Base-by-base conservation (phyloP, 2,888 invertebrate species). In the Trissonchulus latispiculum region DNA sequence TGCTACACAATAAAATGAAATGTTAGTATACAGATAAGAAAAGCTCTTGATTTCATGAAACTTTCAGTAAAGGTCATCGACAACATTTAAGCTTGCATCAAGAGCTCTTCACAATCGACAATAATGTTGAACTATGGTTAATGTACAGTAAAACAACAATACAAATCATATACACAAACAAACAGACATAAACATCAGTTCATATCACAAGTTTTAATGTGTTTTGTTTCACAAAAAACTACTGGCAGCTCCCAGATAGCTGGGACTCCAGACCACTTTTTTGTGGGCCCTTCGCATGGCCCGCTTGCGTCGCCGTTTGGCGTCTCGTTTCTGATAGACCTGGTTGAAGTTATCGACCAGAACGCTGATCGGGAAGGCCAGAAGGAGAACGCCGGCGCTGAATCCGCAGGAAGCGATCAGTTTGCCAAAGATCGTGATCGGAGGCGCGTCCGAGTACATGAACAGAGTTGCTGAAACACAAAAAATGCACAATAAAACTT, bases 361-460 rank as follows among this genome's bases (percentile, higher is more conserved):
- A 31, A 68, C 36, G 36, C 69, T 68, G 69, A 68, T 68, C 36
- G 69, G 69, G n/a, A 68, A 68, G 28, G 69, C 69, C n/a, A 68
- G 69, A 33, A 68, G 69, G 3, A 68, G 33, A 3, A 68, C 69
- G 33, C 69, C 69, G 23, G 69, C 69, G 69, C 36, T 36, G 36
- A 68, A 68, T 68, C 69, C 69, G 23, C 31, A n/a, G 36, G 69
- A 33, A 8, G 69, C 69, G 29, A 68, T 36, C 33, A 33, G 36
- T 68, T 68, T 68, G n/a, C 69, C 69, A n/a, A 68, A 36, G 18
- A 68, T n/a, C 3, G 69, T 68, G n/a, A 31, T 8, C 8, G 69
- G 69, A 18, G 69, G 69, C 3, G 69, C 69, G 36, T 68, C 69
- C 15, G 69, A 68, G 36, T 68, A 68, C 69, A 68, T 68, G 69